Evolutionary conservation across 1,140 invertebrate genomes (phyloP).

Genomic region (Eurosta solidaginis): DNA sequence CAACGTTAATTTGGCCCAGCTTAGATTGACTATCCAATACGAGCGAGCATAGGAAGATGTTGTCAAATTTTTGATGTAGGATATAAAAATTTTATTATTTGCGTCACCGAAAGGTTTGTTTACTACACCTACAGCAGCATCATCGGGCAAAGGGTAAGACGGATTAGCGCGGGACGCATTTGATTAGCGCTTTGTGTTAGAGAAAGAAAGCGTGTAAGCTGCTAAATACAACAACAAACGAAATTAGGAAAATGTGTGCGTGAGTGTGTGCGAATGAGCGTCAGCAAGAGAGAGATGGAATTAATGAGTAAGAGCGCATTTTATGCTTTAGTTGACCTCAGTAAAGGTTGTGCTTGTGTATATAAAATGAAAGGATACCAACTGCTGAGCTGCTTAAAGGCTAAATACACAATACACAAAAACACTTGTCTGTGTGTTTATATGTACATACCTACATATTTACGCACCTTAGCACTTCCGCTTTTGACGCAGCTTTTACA

Average conservation of each 20-base stretch:
- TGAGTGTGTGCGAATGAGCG: neutral
- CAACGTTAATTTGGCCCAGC: too few relatives aligned
- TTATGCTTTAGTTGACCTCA: neutral
- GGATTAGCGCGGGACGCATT: neutral
- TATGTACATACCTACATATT: too few relatives aligned
- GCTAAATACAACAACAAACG: neutral
- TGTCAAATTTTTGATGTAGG: neutral
- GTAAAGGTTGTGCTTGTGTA: conserved; percentile 17
- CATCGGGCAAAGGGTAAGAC: neutral
- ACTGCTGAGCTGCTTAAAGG: neutral
- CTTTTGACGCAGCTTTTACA: neutral
- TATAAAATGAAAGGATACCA: neutral
- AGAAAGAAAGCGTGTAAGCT: neutral
- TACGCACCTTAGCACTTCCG: neutral
- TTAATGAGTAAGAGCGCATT: neutral
- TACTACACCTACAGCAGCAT: neutral
- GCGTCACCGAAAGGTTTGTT: neutral
- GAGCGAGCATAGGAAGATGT: neutral
- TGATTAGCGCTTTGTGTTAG: neutral
- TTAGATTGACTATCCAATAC: neutral
- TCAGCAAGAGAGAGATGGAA: neutral
- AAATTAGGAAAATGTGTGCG: neutral
- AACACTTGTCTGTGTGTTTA: too few relatives aligned
- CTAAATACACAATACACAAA: neutral
- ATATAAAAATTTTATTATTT: conserved; percentile 20